Percentiles rank a stretch among this genome's conserved stretches.
Conservation (phyloP, 1,140 invertebrate species). For the Nylanderia fulva region DNA sequence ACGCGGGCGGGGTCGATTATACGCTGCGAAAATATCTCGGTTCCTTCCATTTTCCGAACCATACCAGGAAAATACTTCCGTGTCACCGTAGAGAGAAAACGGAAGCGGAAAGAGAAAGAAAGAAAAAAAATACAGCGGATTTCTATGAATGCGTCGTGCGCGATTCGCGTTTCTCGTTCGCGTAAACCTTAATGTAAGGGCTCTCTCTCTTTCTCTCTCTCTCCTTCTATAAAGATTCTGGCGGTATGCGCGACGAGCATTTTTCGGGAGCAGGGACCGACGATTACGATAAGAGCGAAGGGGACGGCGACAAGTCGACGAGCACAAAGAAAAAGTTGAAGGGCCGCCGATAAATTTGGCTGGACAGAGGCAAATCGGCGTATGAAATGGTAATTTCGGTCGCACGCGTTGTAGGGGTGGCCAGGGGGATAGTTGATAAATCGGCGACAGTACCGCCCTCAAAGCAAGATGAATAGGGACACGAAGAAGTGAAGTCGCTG, state of each 20-base stretch:
- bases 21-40: conserved; percentile 15
- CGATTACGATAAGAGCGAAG: conserved; percentile 52
- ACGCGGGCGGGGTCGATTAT: conserved; percentile 41
- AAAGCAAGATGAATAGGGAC: conserved; percentile 60
- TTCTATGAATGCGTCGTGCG: neutral
- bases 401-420: neutral
- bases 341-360: conserved; percentile 46
- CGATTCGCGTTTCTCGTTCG: conserved; percentile 22
- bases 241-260: neutral
- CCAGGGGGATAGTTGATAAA: conserved; percentile 67
- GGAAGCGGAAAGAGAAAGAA: neutral
- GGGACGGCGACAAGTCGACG: conserved; percentile 31
- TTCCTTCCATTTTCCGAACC: neutral
- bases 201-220: neutral
- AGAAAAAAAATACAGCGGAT: neutral
- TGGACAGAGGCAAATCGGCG: conserved; percentile 58
- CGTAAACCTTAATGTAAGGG: neutral
- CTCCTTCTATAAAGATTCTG: conserved; percentile 1
- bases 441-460: conserved; percentile 36
- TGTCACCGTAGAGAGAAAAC: conserved; percentile 24
- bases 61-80: conserved; percentile 29
- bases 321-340: conserved; percentile 9
- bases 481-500: conserved; percentile 37
- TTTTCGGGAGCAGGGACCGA: neutral
- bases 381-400: conserved; percentile 63